Base-by-base conservation (phyloP, 1,140 invertebrate genomes). In the Zaprionus vittiger region DNA sequence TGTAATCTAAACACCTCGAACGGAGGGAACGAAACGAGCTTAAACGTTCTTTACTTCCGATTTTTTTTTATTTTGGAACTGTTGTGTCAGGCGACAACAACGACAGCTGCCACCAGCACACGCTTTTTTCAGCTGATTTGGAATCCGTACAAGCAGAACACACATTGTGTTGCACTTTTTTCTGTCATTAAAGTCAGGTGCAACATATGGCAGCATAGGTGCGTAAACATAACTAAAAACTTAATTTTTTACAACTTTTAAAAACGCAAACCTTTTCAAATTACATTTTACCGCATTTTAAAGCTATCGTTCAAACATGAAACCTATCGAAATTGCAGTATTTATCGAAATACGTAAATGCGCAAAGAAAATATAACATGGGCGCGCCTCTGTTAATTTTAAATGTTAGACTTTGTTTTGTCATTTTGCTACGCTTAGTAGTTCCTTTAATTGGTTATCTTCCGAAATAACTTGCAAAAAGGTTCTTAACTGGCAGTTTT, bases 141-240 rank as follows among this genome's bases (percentile, higher is more conserved):
- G 85, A 90, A 90, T 90, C 85, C 85, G 70, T 90, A 90, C 77
- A 90, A 90, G 79, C 76, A 77, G 14, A 82, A 70, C 70, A 70
- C 59, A 28, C 52, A 61, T 59, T 77, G 73, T 90, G 85, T 90
- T 85, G 60, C 34, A 66, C 77, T 69, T 84, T 84, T 72, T 86
- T 47, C 54, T 20, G 28, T 26, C 34, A 14, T 28, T 38, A 52
- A 1, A 1, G n/a, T 31, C 2, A 71, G n/a, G 26, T 49, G 59
- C 56, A 79, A 57, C 85, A 87, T 67, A 83, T 87, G 83, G 63
- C 52, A 41, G 9, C 12, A n/a, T 9, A 47, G 41, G 41, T 47
- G 41, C 41, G 41, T 47, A 9, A 59, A 24, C 47, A 70, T 14
- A 47, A 37, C 14, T 12, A 28, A 37, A 38, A 28, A 24, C 14